Evolutionary conservation across 2,797 vertebrate species (phyloP).

Genomic region (Etheostoma nigrum): DNA sequence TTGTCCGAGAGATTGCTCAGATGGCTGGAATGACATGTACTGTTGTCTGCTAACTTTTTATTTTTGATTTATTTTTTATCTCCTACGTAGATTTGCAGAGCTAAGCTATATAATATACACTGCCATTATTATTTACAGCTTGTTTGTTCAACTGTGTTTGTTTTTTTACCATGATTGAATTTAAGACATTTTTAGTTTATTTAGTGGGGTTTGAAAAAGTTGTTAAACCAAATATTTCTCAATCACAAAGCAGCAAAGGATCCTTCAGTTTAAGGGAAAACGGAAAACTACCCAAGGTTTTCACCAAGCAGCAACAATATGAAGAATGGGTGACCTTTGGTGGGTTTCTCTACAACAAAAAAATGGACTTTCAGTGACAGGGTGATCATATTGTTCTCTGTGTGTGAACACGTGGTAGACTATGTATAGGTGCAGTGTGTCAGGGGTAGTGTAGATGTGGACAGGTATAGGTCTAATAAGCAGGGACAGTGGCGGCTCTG

Average conservation of each 20-base stretch:
- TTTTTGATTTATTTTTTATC: background rate
- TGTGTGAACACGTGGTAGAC: slow-evolving; percentile 11
- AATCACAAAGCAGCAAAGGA: background rate
- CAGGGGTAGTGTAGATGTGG: slow-evolving; percentile 1
- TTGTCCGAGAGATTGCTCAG: slow-evolving; percentile 38
- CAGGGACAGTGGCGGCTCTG: slow-evolving; percentile 2
- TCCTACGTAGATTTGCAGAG: background rate
- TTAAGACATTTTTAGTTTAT: background rate
- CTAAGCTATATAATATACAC: too few species aligned
- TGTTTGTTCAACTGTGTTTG: too few species aligned
- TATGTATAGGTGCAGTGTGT: slow-evolving; percentile 31
- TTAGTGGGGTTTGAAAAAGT: background rate
- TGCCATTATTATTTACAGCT: too few species aligned
- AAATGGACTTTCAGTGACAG: background rate
- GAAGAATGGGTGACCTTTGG: slow-evolving; percentile 15
- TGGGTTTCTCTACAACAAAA: background rate
- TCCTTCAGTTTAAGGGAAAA: background rate
- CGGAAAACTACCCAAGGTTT: background rate
- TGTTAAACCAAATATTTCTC: background rate
- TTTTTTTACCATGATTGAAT: background rate
- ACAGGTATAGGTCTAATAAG: slow-evolving; percentile 19
- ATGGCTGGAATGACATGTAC: background rate
- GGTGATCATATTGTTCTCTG: slow-evolving; percentile 7
- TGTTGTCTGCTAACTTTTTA: background rate
- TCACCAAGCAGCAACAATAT: background rate